A percentile compares a stretch with the other conserved stretches of the same genome.
Evolutionary conservation across 2,888 invertebrate genomes (phyloP).

Genomic region (Bugula neritina): DNA sequence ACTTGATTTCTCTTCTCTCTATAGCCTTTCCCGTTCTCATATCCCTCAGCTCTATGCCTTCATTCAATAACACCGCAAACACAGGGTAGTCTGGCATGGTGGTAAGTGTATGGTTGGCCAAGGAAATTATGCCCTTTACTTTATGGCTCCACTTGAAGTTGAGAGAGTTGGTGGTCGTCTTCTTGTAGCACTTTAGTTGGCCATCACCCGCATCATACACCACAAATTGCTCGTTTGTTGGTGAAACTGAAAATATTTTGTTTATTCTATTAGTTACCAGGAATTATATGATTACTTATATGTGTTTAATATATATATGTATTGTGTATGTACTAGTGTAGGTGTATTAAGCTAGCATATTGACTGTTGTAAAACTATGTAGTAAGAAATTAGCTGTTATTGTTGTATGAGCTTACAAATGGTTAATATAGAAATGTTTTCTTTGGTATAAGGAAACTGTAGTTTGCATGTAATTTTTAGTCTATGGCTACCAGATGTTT

Average conservation of each 20-base stretch:
- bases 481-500: too few species aligned
- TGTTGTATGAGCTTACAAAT: too few species aligned
- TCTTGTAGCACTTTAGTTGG: not conserved
- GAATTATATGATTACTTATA: too few species aligned
- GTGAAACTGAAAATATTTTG: not conserved
- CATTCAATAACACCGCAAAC: not conserved
- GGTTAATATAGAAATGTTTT: too few species aligned
- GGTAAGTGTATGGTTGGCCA: not conserved
- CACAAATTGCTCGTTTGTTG: not conserved
- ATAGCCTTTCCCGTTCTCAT: not conserved
- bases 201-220: not conserved
- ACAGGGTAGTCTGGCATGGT: not conserved
- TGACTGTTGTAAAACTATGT: too few species aligned
- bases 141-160: conserved; percentile 13
- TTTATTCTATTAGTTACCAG: too few species aligned
- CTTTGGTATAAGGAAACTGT: too few species aligned
- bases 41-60: not conserved
- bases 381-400: too few species aligned
- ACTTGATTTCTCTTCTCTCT: not conserved
- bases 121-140: not conserved
- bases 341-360: too few species aligned
- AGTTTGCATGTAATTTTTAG: too few species aligned
- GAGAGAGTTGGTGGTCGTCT: not conserved
- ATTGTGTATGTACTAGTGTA: too few species aligned
- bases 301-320: too few species aligned